Evolutionary conservation across 1,140 invertebrate species (phyloP), one percentile per base, ranked within the genome.

Genomic region (Leucophenga varia): DNA sequence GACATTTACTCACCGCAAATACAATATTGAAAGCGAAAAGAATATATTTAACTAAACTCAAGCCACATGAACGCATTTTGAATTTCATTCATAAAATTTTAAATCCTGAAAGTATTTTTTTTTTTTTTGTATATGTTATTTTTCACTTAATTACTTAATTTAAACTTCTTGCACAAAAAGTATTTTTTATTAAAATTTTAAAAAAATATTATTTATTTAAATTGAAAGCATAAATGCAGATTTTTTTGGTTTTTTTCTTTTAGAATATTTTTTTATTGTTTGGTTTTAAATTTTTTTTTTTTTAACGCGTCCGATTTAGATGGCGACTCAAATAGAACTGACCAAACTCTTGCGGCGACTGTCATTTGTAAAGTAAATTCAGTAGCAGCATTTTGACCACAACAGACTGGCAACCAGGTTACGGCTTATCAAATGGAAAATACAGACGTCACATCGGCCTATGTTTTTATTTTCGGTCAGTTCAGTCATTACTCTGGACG

Each of bases 11-110:
- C 76, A 88, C 86, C 69, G 85, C 82, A 78, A 88, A 87, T 18
- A 88, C 67, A 12, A 87, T 77, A 75, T 88, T 88, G 65, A 88
- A 88, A 43, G 80, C 72, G 64, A 87, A 87, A n/a, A 88, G 69
- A 34, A 88, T 65, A 64, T 85, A 86, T 76, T 88, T 88, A 31
- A 88, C 80, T 43, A 81, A 74, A 69, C 78, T 82, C 77, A 86
- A 82, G 52, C 84, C 83, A 54, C 80, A 83, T 13, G 74, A 74
- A 61, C 79, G 77, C 79, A 82, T 82, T 72, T 65, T 76, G 57
- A 60, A 60, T 51, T 58, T 43, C 51, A 61, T 57, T 69, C n/a
- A n/a, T 41, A 49, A 19, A 16, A 37, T 7, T n/a, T n/a, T n/a
- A n/a, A n/a, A n/a, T n/a, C n/a, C n/a, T n/a, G n/a, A 16, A 12